A percentile compares a stretch with the other conserved stretches of the same genome.
Evolutionary conservation across 2,797 vertebrate species (phyloP).

Genomic region (Lutjanus argentimaculatus): DNA sequence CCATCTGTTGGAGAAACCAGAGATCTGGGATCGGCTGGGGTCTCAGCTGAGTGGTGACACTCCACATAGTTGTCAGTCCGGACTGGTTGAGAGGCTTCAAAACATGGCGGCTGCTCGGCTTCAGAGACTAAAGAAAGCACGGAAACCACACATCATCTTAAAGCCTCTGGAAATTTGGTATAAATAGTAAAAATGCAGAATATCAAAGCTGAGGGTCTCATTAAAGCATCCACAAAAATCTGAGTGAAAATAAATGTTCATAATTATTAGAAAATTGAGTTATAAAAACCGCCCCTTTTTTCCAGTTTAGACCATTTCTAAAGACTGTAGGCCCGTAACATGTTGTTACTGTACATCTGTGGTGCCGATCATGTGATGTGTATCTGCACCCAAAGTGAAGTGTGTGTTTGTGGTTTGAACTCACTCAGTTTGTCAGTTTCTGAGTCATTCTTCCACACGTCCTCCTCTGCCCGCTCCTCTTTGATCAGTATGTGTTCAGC

Average conservation of each 20-base stretch:
- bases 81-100: constrained; percentile 13
- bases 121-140: constrained; percentile 40
- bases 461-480: constrained; percentile 71
- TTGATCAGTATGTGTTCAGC: constrained; percentile 63
- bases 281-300: too few species aligned
- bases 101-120: constrained; percentile 28
- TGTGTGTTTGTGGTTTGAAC: constrained; percentile 24
- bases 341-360: not conserved
- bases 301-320: too few species aligned
- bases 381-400: not conserved
- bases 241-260: too few species aligned
- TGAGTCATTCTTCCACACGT: constrained; percentile 52
- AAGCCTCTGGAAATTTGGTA: not conserved
- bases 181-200: too few species aligned
- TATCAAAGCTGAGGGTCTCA: too few species aligned
- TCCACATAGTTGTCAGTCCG: constrained; percentile 17
- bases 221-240: too few species aligned
- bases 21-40: not conserved
- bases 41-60: constrained; percentile 17
- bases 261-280: too few species aligned
- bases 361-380: not conserved
- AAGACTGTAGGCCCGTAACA: too few species aligned
- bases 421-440: constrained; percentile 59
- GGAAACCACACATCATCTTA: not conserved
- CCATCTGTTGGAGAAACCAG: constrained; percentile 7